phyloP scores from a whole-genome alignment of 2,888 invertebrate genomes.

The Cheilosia grossa region DNA sequence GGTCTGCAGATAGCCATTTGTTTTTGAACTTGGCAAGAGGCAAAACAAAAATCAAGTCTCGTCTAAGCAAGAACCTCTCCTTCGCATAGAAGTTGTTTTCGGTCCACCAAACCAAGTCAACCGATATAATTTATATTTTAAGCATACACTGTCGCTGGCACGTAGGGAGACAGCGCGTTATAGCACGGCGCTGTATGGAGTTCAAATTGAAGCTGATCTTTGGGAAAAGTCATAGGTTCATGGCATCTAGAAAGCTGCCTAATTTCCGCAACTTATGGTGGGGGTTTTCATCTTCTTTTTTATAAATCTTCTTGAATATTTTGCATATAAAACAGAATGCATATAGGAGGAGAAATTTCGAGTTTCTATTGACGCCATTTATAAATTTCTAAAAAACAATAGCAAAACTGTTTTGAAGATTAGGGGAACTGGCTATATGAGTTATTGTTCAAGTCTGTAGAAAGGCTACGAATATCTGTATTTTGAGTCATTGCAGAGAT shows the following conservation, averaged over 20 bases:
- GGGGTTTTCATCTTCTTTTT: constrained; percentile 37
- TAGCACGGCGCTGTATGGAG: constrained; percentile 44
- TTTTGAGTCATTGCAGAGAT: too few species aligned
- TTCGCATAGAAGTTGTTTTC: constrained; percentile 5
- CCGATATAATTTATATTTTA: neutral
- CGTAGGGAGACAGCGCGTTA: constrained; percentile 27
- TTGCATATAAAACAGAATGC: neutral
- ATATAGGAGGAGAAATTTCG: constrained; percentile 2
- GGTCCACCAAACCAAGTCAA: neutral
- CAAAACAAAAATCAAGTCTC: neutral
- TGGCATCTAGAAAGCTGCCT: constrained; percentile 56
- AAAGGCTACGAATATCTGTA: too few species aligned
- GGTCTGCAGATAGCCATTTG: constrained; percentile 15
- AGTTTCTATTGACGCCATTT: constrained; percentile 8
- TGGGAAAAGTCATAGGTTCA: constrained; percentile 65
- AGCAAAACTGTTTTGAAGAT: neutral
- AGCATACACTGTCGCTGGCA: neutral
- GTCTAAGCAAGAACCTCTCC: neutral
- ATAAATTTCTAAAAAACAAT: neutral
- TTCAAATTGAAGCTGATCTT: constrained; percentile 52
- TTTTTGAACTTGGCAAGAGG: constrained; percentile 1
- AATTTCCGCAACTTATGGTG: constrained; percentile 62
- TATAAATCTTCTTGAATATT: neutral
- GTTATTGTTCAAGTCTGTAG: too few species aligned
- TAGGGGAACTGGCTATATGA: neutral